Percentiles rank a stretch among this genome's conserved stretches.
Conservation (phyloP, 2,797 vertebrate species). For the Clangula hyemalis region DNA sequence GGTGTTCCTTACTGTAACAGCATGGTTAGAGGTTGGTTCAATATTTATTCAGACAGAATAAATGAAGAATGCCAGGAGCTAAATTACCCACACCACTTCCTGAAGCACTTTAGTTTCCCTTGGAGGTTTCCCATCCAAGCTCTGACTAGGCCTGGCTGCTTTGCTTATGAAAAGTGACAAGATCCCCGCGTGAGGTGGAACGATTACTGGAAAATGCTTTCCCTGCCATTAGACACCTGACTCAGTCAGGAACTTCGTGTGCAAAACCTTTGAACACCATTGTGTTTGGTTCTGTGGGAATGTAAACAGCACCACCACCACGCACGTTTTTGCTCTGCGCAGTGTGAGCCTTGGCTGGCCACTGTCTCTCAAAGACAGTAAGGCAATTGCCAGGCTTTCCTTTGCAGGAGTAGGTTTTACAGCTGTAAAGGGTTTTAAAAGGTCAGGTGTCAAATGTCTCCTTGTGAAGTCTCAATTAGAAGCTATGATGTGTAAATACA, state of each 20-base stretch:
- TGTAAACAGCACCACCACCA: not conserved
- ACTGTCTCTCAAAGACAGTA: not conserved
- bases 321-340: not conserved
- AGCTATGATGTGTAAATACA: slow-evolving; percentile 58
- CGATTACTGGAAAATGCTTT: not conserved
- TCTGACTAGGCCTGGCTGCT: not conserved
- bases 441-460: slow-evolving; percentile 1
- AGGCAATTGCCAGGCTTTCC: not conserved
- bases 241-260: not conserved
- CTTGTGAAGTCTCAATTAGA: not conserved
- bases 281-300: slow-evolving; percentile 30
- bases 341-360: fast-evolving
- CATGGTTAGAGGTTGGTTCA: not conserved
- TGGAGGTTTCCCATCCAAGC: slow-evolving; percentile 48
- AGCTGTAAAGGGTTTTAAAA: slow-evolving; percentile 17
- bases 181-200: not conserved
- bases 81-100: slow-evolving; percentile 22
- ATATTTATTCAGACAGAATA: slow-evolving; percentile 37
- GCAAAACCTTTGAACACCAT: not conserved
- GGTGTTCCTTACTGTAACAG: not conserved
- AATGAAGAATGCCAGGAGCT: slow-evolving; percentile 9
- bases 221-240: not conserved
- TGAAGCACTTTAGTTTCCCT: slow-evolving; percentile 4
- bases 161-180: not conserved
- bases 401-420: not conserved